Evolutionary conservation across 2,797 vertebrate genomes (phyloP), one percentile per base, ranked within the genome.

Genomic region (Percopsis omiscomaycus): DNA sequence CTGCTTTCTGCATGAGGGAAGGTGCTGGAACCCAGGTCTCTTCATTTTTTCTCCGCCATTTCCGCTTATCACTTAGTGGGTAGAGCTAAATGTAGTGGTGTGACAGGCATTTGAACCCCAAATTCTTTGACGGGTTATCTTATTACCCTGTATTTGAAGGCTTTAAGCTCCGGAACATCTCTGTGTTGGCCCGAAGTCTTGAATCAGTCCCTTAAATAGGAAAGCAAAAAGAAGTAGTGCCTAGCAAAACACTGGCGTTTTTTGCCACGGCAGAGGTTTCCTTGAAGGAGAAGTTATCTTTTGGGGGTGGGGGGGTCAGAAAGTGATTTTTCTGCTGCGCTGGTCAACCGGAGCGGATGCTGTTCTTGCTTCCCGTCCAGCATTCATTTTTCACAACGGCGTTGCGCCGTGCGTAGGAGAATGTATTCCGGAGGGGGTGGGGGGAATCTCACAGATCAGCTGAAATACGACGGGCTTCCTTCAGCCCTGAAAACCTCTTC

Each of bases 1-100:
- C 88, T 89, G 88, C 84, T 88, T 86, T 88, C 84, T 81, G 77
- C 80, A 79, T 85, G 82, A 81, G 5, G 68, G 55, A 61, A 46
- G 55, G 61, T 61, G 56, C 57, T 2, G n/a, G 55, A 58, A 62
- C 22, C 42, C 28, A 45, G 55, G 74, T 74, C 79, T 63, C 68
- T 48, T 42, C 59, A 59, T 73, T 78, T 65, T 79, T 69, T 74
- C 68, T 55, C 76, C 84, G 68, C 77, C 71, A 62, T 83, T 86
- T 79, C 75, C 59, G 75, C 85, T 85, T 80, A 88, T 81, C 81
- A 68, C 77, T 3, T 30, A 27, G 14, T 11, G n/a, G 10, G n/a
- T 46, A 53, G 45, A 68, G 64, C 68, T 75, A 77, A 79, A 84
- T 79, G 80, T 71, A 78, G 80, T 48, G 71, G 69, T 77, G 73